These are phyloP conservation scores for Parotocinclus haroldoi DNA, from an alignment of 2,797 vertebrate genomes.

Conservation along the genomic window DNA sequence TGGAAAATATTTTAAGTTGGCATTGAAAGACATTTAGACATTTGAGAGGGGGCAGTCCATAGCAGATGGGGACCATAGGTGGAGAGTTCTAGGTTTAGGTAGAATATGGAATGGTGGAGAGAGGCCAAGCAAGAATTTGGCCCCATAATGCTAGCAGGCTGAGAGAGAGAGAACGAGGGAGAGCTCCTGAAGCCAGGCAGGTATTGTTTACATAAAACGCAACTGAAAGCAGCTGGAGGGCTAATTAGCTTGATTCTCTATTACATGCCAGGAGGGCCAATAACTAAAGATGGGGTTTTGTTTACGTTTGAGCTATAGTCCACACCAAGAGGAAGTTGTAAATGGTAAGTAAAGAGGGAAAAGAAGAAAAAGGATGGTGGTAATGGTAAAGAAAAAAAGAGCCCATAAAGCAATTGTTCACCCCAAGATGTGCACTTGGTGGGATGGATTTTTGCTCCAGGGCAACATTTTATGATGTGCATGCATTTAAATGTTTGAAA, in stretches of 20 bases:
- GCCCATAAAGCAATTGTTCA: slow-evolving; percentile 67
- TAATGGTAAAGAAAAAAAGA: slow-evolving; percentile 51
- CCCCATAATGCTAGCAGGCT: slow-evolving; percentile 23
- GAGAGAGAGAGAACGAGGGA: neutral
- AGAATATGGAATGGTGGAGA: slow-evolving; percentile 42
- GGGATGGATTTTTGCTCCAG: too few species aligned
- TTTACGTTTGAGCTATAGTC: slow-evolving; percentile 83
- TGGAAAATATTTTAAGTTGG: slow-evolving; percentile 44
- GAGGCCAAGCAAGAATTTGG: slow-evolving; percentile 34
- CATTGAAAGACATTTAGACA: slow-evolving; percentile 64
- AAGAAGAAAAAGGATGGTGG: slow-evolving; percentile 45
- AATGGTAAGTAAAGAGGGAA: slow-evolving; percentile 68
- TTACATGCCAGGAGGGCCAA: slow-evolving; percentile 86
- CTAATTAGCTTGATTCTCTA: slow-evolving; percentile 92
- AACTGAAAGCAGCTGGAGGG: slow-evolving; percentile 90
- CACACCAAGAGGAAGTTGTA: slow-evolving; percentile 81
- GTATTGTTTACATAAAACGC: slow-evolving; percentile 94
- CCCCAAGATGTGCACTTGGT: slow-evolving; percentile 52
- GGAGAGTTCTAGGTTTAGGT: slow-evolving; percentile 14
- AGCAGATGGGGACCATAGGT: slow-evolving; percentile 29
- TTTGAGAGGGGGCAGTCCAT: slow-evolving; percentile 41
- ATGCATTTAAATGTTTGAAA: neutral
- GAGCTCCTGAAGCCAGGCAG: slow-evolving; percentile 51
- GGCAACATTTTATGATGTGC: neutral
- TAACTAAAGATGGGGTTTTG: slow-evolving; percentile 86